phyloP scores from a whole-genome alignment of 2,113 vertebrate genomes.

The Hippocampus zosterae region DNA sequence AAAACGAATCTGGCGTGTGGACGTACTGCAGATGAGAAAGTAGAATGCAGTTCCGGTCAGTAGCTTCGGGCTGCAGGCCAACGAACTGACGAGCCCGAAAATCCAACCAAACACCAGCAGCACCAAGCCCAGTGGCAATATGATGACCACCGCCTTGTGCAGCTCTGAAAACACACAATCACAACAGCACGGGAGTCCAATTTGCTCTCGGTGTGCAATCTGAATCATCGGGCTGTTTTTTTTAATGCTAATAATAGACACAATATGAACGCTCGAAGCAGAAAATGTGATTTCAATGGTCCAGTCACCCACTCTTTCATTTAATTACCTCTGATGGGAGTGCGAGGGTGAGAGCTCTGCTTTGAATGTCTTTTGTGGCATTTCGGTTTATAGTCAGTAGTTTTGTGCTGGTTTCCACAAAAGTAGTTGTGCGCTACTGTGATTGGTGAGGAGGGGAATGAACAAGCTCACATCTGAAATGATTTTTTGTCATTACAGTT shows the following conservation, averaged over 20 bases:
- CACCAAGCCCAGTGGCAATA: constrained; percentile 75
- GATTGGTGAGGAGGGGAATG: not conserved
- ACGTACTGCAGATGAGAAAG: constrained; percentile 78
- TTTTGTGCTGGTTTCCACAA: not conserved
- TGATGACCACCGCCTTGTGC: constrained; percentile 70
- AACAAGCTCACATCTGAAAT: not conserved
- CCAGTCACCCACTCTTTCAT: not conserved
- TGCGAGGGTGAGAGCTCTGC: not conserved
- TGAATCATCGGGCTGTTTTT: not conserved
- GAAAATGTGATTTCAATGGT: not conserved
- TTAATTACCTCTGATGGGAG: not conserved
- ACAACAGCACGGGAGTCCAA: not conserved
- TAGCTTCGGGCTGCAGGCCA: constrained; percentile 64
- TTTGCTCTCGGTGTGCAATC: not conserved
- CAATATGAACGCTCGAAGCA: not conserved
- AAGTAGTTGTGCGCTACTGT: not conserved
- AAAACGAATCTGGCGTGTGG: not conserved
- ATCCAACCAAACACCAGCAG: constrained; percentile 74
- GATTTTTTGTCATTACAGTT: not conserved
- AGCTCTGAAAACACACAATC: constrained; percentile 52
- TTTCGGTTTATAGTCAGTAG: not conserved
- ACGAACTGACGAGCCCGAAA: constrained; percentile 72
- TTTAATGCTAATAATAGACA: not conserved
- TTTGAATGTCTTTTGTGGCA: not conserved
- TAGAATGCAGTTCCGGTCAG: constrained; percentile 66